Evolutionary conservation across 2,797 vertebrate species (phyloP).

Genomic region (Rachycentron canadum): DNA sequence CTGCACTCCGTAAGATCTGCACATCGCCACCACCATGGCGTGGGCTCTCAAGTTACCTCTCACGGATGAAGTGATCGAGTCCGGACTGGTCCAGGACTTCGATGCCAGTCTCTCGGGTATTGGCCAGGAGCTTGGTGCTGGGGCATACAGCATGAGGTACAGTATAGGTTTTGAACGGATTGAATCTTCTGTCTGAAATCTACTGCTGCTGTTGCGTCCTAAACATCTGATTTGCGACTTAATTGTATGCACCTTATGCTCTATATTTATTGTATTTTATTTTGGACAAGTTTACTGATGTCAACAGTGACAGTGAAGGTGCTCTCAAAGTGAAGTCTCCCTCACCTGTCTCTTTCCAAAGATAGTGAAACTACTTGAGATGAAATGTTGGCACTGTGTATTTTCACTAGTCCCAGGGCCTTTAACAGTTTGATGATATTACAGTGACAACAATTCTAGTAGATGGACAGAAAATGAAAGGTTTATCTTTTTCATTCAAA

Average conservation of each 20-base stretch:
- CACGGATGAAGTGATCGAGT: constrained; percentile 97
- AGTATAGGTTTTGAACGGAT: constrained; percentile 8
- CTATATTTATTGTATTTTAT: not conserved
- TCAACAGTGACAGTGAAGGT: not conserved
- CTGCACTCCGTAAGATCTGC: constrained; percentile 35
- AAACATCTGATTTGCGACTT: not conserved
- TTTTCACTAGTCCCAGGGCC: constrained; percentile 1
- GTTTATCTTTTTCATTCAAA: too few species aligned
- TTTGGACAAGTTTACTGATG: not conserved
- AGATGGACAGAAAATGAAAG: not conserved
- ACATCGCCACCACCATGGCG: constrained; percentile 86
- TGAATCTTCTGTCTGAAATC: not conserved
- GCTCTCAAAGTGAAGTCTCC: not conserved
- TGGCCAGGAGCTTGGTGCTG: constrained; percentile 96
- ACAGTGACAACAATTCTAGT: not conserved
- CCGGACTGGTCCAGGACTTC: constrained; percentile 97
- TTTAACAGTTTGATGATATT: not conserved
- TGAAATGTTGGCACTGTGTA: constrained; percentile 31
- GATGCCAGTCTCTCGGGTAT: constrained; percentile 98
- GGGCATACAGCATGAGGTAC: constrained; percentile 99
- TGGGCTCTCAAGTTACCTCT: constrained; percentile 97
- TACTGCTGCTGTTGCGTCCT: not conserved
- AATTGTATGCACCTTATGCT: not conserved
- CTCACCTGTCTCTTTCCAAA: not conserved
- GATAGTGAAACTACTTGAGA: not conserved